Conservation (phyloP, 2,113 vertebrate species). For the Misgurnus mizolepis region DNA sequence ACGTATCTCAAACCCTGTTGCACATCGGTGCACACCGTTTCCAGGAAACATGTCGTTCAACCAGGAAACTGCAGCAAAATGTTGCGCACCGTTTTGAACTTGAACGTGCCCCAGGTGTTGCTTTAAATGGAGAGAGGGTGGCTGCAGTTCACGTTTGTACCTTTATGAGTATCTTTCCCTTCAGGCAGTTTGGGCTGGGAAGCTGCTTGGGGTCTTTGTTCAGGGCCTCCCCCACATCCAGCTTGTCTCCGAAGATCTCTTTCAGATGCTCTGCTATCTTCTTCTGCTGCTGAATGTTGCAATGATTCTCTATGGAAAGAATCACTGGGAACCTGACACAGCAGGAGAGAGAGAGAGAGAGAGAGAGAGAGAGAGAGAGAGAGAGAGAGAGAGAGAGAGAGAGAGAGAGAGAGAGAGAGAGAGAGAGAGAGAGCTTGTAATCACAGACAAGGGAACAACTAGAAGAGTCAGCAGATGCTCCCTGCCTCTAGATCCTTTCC, state of each 20-base stretch:
- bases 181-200: constrained; percentile 88
- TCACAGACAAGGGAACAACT: constrained; percentile 13
- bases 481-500: neutral
- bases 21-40: too few species aligned
- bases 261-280: constrained; percentile 94
- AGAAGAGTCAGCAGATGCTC: constrained; percentile 18
- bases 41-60: too few species aligned
- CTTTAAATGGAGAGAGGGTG: neutral
- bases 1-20: too few species aligned
- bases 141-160: constrained; percentile 66
- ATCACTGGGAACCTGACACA: constrained; percentile 87
- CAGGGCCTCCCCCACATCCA: constrained; percentile 82
- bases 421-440: constrained; percentile 1
- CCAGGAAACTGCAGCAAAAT: too few species aligned
- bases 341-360: neutral
- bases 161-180: constrained; percentile 96
- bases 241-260: constrained; percentile 88
- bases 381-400: neutral
- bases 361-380: too few species aligned
- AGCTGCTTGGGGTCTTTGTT: constrained; percentile 82
- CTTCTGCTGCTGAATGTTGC: constrained; percentile 92
- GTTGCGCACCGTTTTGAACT: too few species aligned
- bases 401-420: constrained; percentile 8
- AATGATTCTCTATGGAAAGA: constrained; percentile 96
- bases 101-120: neutral